These are phyloP conservation scores for Drosophila triauraria DNA, from an alignment of 1,140 invertebrate genomes.

Conservation along the genomic window DNA sequence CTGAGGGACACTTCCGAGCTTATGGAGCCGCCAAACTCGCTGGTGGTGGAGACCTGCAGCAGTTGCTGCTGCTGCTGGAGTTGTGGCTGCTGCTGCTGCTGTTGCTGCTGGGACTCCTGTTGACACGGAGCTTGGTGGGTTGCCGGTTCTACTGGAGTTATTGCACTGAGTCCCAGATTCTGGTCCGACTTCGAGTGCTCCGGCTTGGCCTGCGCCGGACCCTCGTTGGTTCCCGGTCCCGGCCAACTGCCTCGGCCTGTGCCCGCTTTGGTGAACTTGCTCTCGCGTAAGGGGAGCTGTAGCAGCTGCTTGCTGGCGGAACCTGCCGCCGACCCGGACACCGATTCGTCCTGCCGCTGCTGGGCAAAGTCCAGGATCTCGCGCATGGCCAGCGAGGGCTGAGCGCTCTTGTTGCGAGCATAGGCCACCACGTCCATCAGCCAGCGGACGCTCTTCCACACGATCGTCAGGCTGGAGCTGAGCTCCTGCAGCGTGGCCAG, in stretches of 20 bases:
- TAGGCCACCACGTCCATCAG: conserved; percentile 97
- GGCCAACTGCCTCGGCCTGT: conserved; percentile 93
- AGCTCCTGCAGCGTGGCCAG: conserved; percentile 92
- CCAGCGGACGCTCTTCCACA: conserved; percentile 98
- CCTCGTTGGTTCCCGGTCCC: conserved; percentile 88
- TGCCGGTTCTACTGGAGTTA: conserved; percentile 45
- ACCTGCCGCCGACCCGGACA: background rate
- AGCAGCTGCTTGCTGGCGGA: conserved; percentile 86
- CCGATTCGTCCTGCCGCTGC: conserved; percentile 33
- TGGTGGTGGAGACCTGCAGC: conserved; percentile 86
- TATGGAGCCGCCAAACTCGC: conserved; percentile 67
- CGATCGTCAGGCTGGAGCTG: conserved; percentile 91
- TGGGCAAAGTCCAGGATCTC: conserved; percentile 75
- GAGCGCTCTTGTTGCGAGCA: conserved; percentile 91
- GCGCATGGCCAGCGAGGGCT: conserved; percentile 66
- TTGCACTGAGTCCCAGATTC: conserved; percentile 87
- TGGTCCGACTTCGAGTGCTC: conserved; percentile 94
- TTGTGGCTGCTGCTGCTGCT: conserved; percentile 28
- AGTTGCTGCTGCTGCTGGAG: conserved; percentile 85
- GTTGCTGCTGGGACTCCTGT: conserved; percentile 40
- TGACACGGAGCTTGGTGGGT: conserved; percentile 4
- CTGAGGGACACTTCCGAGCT: conserved; percentile 86
- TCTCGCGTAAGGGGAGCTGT: conserved; percentile 90
- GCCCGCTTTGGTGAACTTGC: conserved; percentile 91
- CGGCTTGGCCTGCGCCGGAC: conserved; percentile 79